Evolutionary conservation across 2,797 vertebrate species (phyloP).

Genomic region (Falco columbarius): DNA sequence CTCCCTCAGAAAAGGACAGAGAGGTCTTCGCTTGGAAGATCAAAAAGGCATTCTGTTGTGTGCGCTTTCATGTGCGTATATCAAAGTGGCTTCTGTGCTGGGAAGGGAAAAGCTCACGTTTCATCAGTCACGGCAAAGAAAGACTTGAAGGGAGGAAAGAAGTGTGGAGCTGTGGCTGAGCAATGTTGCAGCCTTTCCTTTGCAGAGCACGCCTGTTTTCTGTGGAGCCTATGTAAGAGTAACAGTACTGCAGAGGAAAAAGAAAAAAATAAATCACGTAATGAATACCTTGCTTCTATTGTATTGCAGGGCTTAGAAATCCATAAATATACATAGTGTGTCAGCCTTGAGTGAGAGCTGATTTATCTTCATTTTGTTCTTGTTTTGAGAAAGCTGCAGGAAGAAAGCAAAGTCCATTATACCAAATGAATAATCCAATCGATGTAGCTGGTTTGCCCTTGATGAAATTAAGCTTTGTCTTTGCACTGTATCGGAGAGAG

Average conservation of each 20-base stretch:
- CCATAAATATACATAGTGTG: conserved; percentile 21
- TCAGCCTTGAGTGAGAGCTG: conserved; percentile 39
- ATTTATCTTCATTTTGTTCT: conserved; percentile 57
- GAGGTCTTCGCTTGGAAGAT: background rate
- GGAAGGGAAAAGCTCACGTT: background rate
- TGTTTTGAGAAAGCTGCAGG: conserved; percentile 55
- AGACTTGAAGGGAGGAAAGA: background rate
- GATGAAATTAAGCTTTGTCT: conserved; percentile 60
- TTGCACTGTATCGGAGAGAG: conserved; percentile 5
- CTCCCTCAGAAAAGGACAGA: background rate
- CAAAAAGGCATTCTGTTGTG: background rate
- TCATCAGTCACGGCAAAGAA: background rate
- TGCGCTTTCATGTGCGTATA: rapidly evolving
- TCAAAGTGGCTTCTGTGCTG: background rate
- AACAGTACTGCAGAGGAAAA: background rate
- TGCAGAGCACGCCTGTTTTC: background rate
- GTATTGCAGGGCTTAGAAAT: background rate
- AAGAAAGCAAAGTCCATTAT: conserved; percentile 61
- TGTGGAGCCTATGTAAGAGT: background rate
- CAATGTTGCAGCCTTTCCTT: background rate
- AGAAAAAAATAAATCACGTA: background rate
- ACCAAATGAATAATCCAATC: conserved; percentile 64
- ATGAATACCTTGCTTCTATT: background rate
- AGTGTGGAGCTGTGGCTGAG: background rate
- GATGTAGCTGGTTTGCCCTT: conserved; percentile 60